Evolutionary conservation across 2,888 invertebrate genomes (phyloP).

Genomic region (Drosophila putrida): DNA sequence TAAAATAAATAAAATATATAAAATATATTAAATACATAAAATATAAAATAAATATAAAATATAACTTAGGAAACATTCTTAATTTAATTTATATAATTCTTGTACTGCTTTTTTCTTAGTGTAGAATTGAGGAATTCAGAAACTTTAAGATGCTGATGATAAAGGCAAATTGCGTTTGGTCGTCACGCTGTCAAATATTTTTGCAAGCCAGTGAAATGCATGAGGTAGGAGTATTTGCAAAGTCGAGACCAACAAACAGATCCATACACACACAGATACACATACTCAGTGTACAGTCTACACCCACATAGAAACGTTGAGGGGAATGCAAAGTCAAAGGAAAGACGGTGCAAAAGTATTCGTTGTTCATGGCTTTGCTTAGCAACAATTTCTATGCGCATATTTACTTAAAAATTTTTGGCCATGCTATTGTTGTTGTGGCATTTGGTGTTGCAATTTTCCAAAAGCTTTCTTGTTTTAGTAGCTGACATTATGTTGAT

Average conservation of each 20-base stretch:
- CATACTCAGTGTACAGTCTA: slow-evolving; percentile 3
- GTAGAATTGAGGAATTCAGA: background rate
- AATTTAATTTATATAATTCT: too few relatives aligned
- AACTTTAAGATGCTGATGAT: slow-evolving; percentile 9
- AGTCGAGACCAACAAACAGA: slow-evolving; percentile 20
- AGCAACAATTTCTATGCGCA: slow-evolving; percentile 52
- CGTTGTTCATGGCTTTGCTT: slow-evolving; percentile 33
- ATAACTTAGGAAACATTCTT: too few relatives aligned
- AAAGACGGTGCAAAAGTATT: slow-evolving; percentile 38
- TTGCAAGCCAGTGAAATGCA: slow-evolving; percentile 48
- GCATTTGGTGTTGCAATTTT: slow-evolving; percentile 26
- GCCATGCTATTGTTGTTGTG: slow-evolving; percentile 15
- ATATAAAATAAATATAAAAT: too few relatives aligned
- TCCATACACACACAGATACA: slow-evolving; percentile 7
- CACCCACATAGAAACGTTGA: slow-evolving; percentile 1
- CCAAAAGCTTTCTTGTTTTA: slow-evolving; percentile 13
- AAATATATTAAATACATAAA: too few relatives aligned
- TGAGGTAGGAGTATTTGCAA: slow-evolving; percentile 21
- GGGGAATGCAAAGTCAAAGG: slow-evolving; percentile 17
- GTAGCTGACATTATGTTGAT: slow-evolving; percentile 11
- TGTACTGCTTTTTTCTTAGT: too few relatives aligned
- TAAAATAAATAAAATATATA: too few relatives aligned
- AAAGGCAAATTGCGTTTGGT: slow-evolving; percentile 34
- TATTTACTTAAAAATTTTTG: slow-evolving; percentile 43
- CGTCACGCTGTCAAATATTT: slow-evolving; percentile 52